Conservation (phyloP, 2,888 invertebrate species). For the Ferdinandea cuprea region DNA sequence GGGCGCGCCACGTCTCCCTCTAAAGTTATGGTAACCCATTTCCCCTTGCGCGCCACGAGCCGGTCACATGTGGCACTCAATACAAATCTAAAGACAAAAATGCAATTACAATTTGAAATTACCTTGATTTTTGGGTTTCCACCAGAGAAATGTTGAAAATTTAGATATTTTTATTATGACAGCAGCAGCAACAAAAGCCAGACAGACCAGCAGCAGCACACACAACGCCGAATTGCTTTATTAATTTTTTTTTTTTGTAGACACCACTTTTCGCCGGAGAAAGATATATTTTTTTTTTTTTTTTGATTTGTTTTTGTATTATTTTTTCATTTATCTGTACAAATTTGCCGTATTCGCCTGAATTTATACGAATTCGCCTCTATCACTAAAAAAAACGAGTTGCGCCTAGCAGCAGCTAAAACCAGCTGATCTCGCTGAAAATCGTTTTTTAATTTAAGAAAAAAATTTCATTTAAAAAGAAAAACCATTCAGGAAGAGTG, state of each 20-base stretch:
- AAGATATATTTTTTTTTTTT: conserved; percentile 28
- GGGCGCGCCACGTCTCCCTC: conserved; percentile 67
- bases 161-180: conserved; percentile 48
- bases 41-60: not conserved
- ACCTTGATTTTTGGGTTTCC: conserved; percentile 61
- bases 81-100: not conserved
- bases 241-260: conserved; percentile 20
- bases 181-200: conserved; percentile 39
- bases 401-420: conserved; percentile 23
- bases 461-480: not conserved
- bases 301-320: conserved; percentile 57
- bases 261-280: conserved; percentile 59
- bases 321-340: conserved; percentile 25
- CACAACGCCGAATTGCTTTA: conserved; percentile 8
- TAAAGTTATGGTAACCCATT: no score
- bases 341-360: conserved; percentile 57
- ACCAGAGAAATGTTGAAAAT: conserved; percentile 36
- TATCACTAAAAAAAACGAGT: conserved; percentile 45
- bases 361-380: conserved; percentile 51
- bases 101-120: conserved; percentile 20
- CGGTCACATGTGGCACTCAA: not conserved
- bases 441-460: not conserved
- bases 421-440: conserved; percentile 65
- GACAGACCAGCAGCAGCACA: conserved; percentile 37
- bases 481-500: not conserved